Percentiles rank a stretch among this genome's conserved stretches.
Evolutionary conservation across 2,797 vertebrate genomes (phyloP).

Genomic region (Coreius guichenoti): DNA sequence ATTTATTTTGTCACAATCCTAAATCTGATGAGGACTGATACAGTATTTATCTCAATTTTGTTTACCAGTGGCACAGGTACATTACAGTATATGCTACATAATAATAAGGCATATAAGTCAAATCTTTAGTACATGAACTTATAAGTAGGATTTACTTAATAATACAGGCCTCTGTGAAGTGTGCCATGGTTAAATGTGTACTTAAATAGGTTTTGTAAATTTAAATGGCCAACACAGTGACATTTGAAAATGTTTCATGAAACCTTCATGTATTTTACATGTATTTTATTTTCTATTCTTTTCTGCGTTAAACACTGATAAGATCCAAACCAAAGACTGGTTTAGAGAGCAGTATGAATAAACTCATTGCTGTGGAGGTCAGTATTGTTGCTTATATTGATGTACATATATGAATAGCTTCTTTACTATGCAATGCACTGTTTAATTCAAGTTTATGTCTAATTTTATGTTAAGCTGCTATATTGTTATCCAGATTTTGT

Average conservation of each 20-base stretch:
- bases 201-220: conserved; percentile 19
- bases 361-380: conserved; percentile 57
- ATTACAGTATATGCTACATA: background rate
- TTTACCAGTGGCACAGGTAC: conserved; percentile 14
- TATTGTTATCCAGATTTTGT: conserved; percentile 57
- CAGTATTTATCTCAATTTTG: conserved; percentile 31
- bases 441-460: conserved; percentile 62
- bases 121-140: background rate
- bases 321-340: conserved; percentile 52
- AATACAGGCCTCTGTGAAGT: conserved; percentile 17
- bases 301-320: conserved; percentile 25
- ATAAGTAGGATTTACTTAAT: background rate
- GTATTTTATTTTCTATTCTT: conserved; percentile 4
- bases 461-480: conserved; percentile 52
- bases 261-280: conserved; percentile 32
- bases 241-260: background rate
- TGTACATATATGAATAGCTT: conserved; percentile 76
- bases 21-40: background rate
- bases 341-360: conserved; percentile 34
- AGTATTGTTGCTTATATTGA: conserved; percentile 61
- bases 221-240: background rate
- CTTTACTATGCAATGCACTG: conserved; percentile 60
- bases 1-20: background rate
- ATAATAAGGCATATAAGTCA: background rate
- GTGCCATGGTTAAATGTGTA: background rate